Evolutionary conservation across 1,140 invertebrate species (phyloP).

Genomic region (Scaptodrosophila lebanonensis): DNA sequence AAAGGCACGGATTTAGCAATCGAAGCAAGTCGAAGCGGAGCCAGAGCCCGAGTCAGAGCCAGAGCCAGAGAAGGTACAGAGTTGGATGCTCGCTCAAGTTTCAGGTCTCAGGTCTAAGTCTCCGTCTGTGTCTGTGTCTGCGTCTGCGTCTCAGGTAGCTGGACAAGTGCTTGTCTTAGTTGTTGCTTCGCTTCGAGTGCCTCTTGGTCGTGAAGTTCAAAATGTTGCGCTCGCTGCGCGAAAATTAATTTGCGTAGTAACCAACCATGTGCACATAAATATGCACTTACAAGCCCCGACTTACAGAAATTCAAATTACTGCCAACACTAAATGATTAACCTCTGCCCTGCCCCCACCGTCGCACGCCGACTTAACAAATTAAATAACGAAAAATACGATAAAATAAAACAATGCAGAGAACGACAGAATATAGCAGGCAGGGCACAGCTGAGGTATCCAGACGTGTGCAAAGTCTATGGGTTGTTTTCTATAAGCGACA

Average conservation of each 20-base stretch:
- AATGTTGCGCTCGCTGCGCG: too few species aligned
- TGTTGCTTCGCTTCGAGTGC: slow-evolving; percentile 1
- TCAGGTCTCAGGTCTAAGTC: too few species aligned
- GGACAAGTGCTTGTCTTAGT: too few species aligned
- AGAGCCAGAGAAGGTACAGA: too few species aligned
- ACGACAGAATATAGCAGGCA: neutral
- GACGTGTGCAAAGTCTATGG: slow-evolving; percentile 7
- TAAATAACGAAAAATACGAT: slow-evolving; percentile 9
- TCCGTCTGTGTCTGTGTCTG: too few species aligned
- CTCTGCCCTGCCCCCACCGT: slow-evolving; percentile 23
- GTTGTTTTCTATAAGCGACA: too few species aligned
- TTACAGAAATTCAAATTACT: too few species aligned
- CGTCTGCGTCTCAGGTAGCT: too few species aligned
- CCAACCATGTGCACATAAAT: slow-evolving; percentile 35
- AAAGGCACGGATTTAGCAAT: slow-evolving; percentile 14
- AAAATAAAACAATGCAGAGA: slow-evolving; percentile 9
- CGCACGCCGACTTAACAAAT: slow-evolving; percentile 7
- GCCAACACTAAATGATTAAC: slow-evolving; percentile 57
- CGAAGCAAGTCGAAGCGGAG: slow-evolving; percentile 15
- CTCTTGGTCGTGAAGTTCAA: slow-evolving; percentile 17
- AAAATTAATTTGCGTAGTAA: slow-evolving; percentile 54
- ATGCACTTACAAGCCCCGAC: slow-evolving; percentile 19
- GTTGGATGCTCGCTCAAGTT: too few species aligned
- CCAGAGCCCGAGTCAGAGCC: too few species aligned
- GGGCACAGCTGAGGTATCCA: too few species aligned